phyloP scores from a whole-genome alignment of 53 echinoderm and acorn worm genomes.

The Actinopyga echinites region DNA sequence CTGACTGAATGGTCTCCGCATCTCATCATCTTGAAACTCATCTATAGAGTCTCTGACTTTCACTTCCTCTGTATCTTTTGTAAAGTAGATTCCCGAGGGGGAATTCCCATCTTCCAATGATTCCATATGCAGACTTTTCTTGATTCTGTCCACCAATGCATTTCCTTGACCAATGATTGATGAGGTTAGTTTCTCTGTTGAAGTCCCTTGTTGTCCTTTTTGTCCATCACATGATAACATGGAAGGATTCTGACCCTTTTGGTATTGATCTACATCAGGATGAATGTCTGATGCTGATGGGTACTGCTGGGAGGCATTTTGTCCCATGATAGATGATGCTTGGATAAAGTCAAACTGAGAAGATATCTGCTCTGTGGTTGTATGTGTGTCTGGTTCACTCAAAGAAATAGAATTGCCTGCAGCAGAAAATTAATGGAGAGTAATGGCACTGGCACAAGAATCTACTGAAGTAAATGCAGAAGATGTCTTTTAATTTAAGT shows the following conservation, averaged over 20 bases:
- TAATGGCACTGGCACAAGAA: too few relatives aligned
- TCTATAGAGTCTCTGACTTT: neutral
- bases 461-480: too few relatives aligned
- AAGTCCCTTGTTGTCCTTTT: neutral
- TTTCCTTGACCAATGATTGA: conserved; percentile 33
- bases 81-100: neutral
- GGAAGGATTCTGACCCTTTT: neutral
- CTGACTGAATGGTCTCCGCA: neutral
- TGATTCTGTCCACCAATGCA: conserved; percentile 36
- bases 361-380: neutral
- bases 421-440: too few relatives aligned
- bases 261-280: neutral
- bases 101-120: neutral
- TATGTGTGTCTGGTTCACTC: too few relatives aligned
- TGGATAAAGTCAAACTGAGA: conserved; percentile 32
- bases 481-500: too few relatives aligned
- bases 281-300: neutral
- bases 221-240: neutral
- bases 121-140: conserved; percentile 17
- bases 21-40: neutral
- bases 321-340: conserved; percentile 15
- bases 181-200: neutral
- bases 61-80: neutral
- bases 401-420: too few relatives aligned
- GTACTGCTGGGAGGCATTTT: neutral